phyloP scores from a whole-genome alignment of 2,888 invertebrate genomes.

The Pterobdella sp. region DNA sequence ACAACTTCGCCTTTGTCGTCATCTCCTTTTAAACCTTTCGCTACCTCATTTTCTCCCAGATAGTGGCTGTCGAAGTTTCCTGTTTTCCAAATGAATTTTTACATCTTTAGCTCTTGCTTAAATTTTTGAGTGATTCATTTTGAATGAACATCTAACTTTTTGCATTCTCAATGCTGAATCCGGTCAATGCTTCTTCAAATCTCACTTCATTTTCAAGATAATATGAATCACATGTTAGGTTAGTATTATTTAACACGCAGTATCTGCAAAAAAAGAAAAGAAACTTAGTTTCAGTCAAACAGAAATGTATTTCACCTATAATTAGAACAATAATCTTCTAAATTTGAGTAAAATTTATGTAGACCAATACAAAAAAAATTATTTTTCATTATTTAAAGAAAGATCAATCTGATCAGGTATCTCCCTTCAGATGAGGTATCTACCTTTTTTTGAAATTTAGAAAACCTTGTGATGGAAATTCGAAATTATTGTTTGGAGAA shows the following conservation, averaged over 20 bases:
- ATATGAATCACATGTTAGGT: constrained; percentile 32
- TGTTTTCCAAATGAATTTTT: constrained; percentile 23
- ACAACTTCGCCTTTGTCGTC: constrained; percentile 33
- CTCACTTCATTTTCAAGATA: constrained; percentile 31
- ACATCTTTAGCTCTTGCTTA: not conserved
- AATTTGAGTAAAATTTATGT: no score
- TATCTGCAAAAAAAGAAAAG: constrained; percentile 23
- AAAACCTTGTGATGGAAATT: no score
- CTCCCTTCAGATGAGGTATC: no score
- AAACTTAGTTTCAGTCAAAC: not conserved
- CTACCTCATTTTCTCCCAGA: constrained; percentile 36
- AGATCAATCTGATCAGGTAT: no score
- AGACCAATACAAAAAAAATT: no score
- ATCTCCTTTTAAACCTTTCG: constrained; percentile 35
- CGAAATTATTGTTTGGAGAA: no score
- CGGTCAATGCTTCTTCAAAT: constrained; percentile 38
- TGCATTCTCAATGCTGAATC: constrained; percentile 37
- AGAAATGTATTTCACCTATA: no score
- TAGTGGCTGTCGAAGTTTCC: constrained; percentile 38
- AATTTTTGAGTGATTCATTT: not conserved
- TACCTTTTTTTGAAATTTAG: no score
- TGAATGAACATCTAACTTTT: constrained; percentile 28
- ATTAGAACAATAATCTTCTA: no score
- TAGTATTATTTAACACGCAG: constrained; percentile 32
- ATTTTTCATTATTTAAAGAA: no score